Base-by-base conservation (phyloP, 2,113 vertebrate species). In the Mustela lutreola region DNA sequence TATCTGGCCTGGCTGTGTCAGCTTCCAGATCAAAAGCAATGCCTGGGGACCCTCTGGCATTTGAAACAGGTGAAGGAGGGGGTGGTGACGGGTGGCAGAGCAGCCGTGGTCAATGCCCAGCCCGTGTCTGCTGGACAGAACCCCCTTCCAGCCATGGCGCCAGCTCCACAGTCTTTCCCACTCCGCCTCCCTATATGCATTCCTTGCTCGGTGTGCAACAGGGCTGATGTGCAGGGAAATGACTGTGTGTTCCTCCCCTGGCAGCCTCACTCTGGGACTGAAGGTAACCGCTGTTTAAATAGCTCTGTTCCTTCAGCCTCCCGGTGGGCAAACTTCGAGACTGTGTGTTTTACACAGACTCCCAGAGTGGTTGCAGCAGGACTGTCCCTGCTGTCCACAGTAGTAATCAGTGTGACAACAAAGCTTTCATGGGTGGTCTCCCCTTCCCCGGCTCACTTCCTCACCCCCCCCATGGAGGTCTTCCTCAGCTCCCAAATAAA, bases 51-150 rank as follows among this genome's bases (percentile, higher is more conserved):
- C 2, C 8, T 39, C 6, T 33, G 28, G 76, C 48, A 89, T 21
- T 0, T 12, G 62, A 39, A n/a, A 79, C 0, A 1, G 39, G 65
- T 33, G 60, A 62, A 62, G 60, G 60, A 62, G 22, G 9, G 22
- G 60, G 60, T 0, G 3, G 62, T 63, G 62, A 63, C 7, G 12
- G 36, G 70, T 4, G 18, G 42, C 12, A 3, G 2, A 50, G 79
- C 12, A 45, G 42, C 5, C 4, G 11, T 4, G 21, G n/a, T 14
- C 39, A 28, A 28, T 0, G 10, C 56, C 12, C 0, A 2, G 73
- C 15, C 63, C 15, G 0, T 0, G 2, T 60, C 16, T 31, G 11
- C 62, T 11, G 31, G n/a, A 2, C 33, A 7, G 21, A 8, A 26
- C 53, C 5, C 65, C 50, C 33, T 33, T 22, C 81, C 3, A 14